phyloP scores from a whole-genome alignment of 2,888 invertebrate species.

The Pterostichus madidus region DNA sequence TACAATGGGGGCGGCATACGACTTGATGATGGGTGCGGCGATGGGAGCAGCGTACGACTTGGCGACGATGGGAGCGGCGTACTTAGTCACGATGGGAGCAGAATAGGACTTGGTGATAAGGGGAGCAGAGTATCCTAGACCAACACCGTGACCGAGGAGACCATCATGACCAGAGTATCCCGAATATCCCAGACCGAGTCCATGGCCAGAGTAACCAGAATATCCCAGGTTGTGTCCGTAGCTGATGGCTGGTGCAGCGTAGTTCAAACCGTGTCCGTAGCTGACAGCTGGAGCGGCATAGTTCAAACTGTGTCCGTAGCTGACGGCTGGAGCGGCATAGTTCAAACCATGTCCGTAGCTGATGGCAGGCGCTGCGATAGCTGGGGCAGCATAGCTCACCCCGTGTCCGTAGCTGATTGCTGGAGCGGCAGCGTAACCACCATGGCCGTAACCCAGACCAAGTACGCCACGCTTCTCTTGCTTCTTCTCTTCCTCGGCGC shows the following conservation, averaged over 20 bases:
- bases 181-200: no score
- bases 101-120: constrained; percentile 58
- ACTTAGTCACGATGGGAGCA: constrained; percentile 56
- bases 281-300: constrained; percentile 20
- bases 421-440: constrained; percentile 49
- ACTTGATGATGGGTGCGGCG: constrained; percentile 66
- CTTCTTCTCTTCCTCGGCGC: constrained; percentile 69
- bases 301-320: no score
- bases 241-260: constrained; percentile 66
- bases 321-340: no score
- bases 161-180: constrained; percentile 55
- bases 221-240: constrained; percentile 61
- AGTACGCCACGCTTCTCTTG: constrained; percentile 70
- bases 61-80: constrained; percentile 66
- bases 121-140: constrained; percentile 20
- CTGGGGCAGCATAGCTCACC: background rate
- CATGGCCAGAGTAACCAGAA: no score
- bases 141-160: constrained; percentile 35
- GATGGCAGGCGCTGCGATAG: constrained; percentile 62
- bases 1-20: constrained; percentile 45
- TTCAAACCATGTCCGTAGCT: constrained; percentile 64
- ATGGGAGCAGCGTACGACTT: constrained; percentile 63
- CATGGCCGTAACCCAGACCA: constrained; percentile 69
- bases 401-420: constrained; percentile 39
- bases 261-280: background rate